A percentile compares a stretch with the other conserved stretches of the same genome.
Evolutionary conservation across 2,888 invertebrate genomes (phyloP).

Genomic region (Lasius fuliginosus): DNA sequence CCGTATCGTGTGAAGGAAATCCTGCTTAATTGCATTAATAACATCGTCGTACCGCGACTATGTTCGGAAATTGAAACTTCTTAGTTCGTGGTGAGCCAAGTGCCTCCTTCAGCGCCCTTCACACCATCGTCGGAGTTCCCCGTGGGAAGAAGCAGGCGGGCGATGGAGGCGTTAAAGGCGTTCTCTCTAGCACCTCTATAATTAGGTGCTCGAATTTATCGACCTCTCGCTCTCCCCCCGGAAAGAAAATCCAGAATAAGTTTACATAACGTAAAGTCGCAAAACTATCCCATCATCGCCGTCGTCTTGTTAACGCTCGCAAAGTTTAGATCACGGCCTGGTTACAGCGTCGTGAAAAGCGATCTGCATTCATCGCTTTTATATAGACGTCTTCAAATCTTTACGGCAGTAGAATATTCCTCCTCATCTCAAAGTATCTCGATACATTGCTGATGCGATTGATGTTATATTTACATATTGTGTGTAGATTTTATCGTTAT

Average conservation of each 20-base stretch:
- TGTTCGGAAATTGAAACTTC: slow-evolving; percentile 67
- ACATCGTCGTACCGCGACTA: slow-evolving; percentile 56
- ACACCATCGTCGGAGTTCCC: slow-evolving; percentile 40
- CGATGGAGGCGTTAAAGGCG: slow-evolving; percentile 55
- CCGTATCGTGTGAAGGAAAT: slow-evolving; percentile 60
- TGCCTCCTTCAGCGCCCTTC: slow-evolving; percentile 46
- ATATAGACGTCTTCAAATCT: slow-evolving; percentile 7
- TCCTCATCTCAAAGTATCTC: not conserved
- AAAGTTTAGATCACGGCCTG: slow-evolving; percentile 35
- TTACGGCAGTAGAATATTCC: not conserved
- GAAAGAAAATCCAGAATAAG: slow-evolving; percentile 63
- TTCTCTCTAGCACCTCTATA: slow-evolving; percentile 69
- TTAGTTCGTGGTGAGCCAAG: slow-evolving; percentile 57
- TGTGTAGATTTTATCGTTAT: not conserved
- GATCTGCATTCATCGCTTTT: slow-evolving; percentile 42
- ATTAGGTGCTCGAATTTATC: slow-evolving; percentile 71
- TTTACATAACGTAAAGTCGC: slow-evolving; percentile 54
- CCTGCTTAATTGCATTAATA: slow-evolving; percentile 62
- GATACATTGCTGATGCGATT: not conserved
- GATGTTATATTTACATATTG: not conserved
- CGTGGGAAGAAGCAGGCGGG: slow-evolving; percentile 43
- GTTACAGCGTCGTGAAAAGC: slow-evolving; percentile 42
- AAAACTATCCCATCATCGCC: slow-evolving; percentile 49
- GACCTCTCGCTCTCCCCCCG: slow-evolving; percentile 55
- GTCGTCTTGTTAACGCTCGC: slow-evolving; percentile 50